A percentile compares a stretch with the other conserved stretches of the same genome.
Conservation (phyloP, 2,113 vertebrate species). For the Cettia cetti region DNA sequence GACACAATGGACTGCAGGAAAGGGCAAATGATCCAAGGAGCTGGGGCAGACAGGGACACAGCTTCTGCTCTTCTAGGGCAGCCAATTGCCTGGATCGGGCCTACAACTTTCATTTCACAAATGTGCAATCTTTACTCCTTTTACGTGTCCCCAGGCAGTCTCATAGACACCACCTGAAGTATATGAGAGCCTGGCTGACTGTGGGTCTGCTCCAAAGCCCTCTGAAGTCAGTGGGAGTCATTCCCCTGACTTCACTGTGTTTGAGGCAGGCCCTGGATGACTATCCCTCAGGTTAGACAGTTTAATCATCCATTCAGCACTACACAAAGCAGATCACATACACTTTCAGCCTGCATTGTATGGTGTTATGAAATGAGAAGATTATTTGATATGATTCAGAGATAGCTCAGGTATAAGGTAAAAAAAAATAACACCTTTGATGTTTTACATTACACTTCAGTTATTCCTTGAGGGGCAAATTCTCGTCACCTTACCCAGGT, state of each 20-base stretch:
- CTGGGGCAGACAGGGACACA: accelerated
- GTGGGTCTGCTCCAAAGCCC: constrained; percentile 41
- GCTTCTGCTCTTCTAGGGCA: background rate
- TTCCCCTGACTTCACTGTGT: constrained; percentile 43
- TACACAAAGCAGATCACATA: constrained; percentile 65
- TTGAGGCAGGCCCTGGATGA: constrained; percentile 51
- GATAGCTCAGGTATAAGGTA: constrained; percentile 57
- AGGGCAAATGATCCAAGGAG: background rate
- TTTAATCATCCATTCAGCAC: constrained; percentile 65
- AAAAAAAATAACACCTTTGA: constrained; percentile 41
- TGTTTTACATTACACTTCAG: constrained; percentile 56
- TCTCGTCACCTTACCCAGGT: constrained; percentile 58
- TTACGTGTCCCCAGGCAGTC: background rate
- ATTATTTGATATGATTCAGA: constrained; percentile 70
- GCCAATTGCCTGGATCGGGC: constrained; percentile 1
- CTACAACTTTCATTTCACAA: background rate
- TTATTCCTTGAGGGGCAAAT: constrained; percentile 63
- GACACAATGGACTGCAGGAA: background rate
- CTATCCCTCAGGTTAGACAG: constrained; percentile 50
- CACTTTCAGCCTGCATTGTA: constrained; percentile 62
- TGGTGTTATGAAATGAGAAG: constrained; percentile 57
- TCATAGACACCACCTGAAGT: constrained; percentile 10
- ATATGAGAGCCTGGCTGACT: constrained; percentile 23
- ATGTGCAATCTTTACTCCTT: constrained; percentile 1
- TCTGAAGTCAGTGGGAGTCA: constrained; percentile 60